Conservation (phyloP, 2,113 vertebrate genomes). For the Geococcyx californianus region DNA sequence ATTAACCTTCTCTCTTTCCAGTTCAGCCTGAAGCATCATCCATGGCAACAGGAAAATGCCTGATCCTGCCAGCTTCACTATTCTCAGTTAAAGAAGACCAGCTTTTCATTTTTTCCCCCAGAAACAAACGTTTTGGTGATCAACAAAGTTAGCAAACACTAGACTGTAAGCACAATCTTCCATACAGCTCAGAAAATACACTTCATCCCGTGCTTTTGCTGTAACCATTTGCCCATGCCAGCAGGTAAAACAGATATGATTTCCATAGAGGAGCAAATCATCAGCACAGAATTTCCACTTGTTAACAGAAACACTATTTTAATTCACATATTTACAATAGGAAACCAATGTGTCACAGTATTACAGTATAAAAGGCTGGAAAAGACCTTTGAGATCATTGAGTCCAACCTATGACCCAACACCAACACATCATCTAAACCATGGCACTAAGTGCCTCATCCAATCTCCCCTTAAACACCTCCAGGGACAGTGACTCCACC, state of each 20-base stretch:
- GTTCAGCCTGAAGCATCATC: background rate
- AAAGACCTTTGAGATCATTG: too few relatives aligned
- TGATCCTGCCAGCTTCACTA: background rate
- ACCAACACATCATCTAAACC: too few relatives aligned
- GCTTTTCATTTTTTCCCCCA: background rate
- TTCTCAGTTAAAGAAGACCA: background rate
- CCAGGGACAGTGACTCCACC: too few relatives aligned
- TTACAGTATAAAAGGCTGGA: too few relatives aligned
- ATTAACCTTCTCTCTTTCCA: background rate
- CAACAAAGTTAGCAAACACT: background rate
- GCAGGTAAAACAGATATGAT: background rate
- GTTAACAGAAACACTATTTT: background rate
- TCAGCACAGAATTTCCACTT: background rate
- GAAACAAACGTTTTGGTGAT: background rate
- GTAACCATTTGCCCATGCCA: background rate
- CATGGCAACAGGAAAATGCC: background rate
- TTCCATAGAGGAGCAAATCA: background rate
- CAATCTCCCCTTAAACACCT: too few relatives aligned
- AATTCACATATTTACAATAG: background rate
- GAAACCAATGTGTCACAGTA: too few relatives aligned
- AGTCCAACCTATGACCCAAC: too few relatives aligned
- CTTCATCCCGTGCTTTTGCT: background rate
- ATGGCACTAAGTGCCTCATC: too few relatives aligned
- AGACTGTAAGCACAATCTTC: background rate
- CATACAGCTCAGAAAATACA: background rate